Evolutionary conservation across 2,888 invertebrate genomes (phyloP).

Genomic region (Nephrotoma guestfalica): DNA sequence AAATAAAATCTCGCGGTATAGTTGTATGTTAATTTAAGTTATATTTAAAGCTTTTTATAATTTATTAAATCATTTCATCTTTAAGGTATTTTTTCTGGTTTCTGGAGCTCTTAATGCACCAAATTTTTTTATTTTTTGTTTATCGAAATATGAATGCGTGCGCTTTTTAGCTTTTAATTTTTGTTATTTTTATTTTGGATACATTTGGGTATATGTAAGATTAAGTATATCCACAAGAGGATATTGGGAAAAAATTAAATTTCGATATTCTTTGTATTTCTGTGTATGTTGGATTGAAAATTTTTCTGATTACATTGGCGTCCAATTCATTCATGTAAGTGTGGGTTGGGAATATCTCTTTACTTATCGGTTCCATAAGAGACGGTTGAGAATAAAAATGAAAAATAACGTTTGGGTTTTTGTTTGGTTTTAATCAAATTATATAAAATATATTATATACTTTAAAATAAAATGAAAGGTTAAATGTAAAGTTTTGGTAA

Average conservation of each 20-base stretch:
- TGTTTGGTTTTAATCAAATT: neutral
- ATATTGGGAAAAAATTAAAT: neutral
- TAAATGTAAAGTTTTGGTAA: neutral
- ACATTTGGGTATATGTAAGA: neutral
- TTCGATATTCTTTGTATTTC: neutral
- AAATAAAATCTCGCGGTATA: neutral
- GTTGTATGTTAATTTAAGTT: neutral
- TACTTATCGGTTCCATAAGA: neutral
- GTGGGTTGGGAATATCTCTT: neutral
- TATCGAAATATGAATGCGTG: conserved; percentile 3
- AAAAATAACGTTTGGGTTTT: neutral
- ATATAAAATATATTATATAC: neutral
- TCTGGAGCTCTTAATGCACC: neutral
- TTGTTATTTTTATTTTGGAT: neutral
- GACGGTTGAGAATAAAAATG: neutral
- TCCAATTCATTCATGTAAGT: neutral
- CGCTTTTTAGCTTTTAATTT: neutral
- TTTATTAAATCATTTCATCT: conserved; percentile 3
- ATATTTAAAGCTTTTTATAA: neutral
- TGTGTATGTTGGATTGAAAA: neutral
- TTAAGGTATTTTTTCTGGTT: neutral
- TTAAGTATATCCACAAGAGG: neutral
- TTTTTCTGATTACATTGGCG: neutral
- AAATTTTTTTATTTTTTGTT: neutral
- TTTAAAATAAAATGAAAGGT: neutral